A percentile compares a stretch with the other conserved stretches of the same genome.
Conservation (phyloP, 2,797 vertebrate genomes). For the Pseudochirops cupreus region DNA sequence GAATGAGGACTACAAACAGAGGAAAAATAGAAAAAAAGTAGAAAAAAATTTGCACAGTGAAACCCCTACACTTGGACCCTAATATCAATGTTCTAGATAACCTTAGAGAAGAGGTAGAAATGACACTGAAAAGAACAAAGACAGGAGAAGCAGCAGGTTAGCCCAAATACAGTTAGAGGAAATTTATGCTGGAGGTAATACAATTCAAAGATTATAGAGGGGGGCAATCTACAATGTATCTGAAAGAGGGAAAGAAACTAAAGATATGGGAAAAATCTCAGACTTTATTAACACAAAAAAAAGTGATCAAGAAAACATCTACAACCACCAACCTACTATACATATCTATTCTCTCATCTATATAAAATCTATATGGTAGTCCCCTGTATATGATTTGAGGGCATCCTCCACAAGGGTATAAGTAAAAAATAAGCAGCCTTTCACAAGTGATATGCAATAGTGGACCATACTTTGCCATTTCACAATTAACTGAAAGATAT, state of each 20-base stretch:
- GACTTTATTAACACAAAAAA: not conserved
- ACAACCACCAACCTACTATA: not conserved
- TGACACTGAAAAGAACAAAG: not conserved
- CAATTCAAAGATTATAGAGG: not conserved
- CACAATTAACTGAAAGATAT: not conserved
- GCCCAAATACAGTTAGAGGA: not conserved
- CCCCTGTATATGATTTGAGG: not conserved
- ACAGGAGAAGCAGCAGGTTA: not conserved
- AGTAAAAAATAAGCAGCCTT: not conserved
- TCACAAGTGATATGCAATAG: not conserved
- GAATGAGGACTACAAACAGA: not conserved
- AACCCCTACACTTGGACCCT: not conserved
- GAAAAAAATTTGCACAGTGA: not conserved
- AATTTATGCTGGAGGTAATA: not conserved
- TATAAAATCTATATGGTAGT: not conserved
- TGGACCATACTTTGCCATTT: not conserved
- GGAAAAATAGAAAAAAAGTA: not conserved
- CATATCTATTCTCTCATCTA: not conserved
- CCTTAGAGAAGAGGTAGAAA: not conserved
- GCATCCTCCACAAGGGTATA: not conserved
- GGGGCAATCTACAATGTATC: not conserved
- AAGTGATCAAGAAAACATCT: not conserved
- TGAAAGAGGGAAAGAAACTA: not conserved
- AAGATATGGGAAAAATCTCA: not conserved
- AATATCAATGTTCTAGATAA: not conserved